Conservation (phyloP, 2,888 invertebrate species). For the Lucinisca nassula region DNA sequence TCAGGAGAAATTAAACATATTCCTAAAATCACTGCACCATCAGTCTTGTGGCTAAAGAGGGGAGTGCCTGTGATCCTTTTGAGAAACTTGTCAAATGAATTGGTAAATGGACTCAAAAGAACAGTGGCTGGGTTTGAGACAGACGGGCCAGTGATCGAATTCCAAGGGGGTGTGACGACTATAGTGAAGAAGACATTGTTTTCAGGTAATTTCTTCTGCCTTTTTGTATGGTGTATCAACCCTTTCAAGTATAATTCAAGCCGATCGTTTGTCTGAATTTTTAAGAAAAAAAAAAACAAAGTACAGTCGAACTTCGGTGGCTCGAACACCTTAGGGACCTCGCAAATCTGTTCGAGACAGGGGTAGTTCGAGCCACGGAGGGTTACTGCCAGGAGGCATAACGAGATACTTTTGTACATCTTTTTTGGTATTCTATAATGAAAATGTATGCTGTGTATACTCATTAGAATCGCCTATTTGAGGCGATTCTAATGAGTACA, state of each 20-base stretch:
- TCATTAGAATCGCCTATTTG: too few species aligned
- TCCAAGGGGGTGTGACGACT: not conserved
- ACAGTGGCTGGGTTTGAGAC: conserved; percentile 14
- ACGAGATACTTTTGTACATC: too few species aligned
- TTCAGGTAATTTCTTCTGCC: too few species aligned
- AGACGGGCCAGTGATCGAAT: not conserved
- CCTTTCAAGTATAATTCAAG: not conserved
- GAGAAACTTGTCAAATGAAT: conserved; percentile 34
- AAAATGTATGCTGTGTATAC: too few species aligned
- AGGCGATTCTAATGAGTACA: too few species aligned
- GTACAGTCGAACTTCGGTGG: too few species aligned
- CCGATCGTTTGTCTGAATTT: not conserved
- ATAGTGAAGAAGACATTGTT: conserved; percentile 5
- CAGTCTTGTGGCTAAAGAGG: conserved; percentile 30
- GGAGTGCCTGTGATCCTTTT: conserved; percentile 34
- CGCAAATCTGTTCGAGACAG: too few species aligned
- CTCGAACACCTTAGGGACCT: too few species aligned
- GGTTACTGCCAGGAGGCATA: too few species aligned
- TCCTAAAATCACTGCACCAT: conserved; percentile 7
- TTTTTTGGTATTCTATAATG: too few species aligned
- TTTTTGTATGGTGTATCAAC: too few species aligned
- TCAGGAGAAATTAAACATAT: conserved; percentile 13
- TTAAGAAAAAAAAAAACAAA: not conserved
- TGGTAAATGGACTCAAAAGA: conserved; percentile 38
- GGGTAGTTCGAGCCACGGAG: too few species aligned